phyloP scores from a whole-genome alignment of 2,888 invertebrate species.

The Mesopsocus fuscifrons region DNA sequence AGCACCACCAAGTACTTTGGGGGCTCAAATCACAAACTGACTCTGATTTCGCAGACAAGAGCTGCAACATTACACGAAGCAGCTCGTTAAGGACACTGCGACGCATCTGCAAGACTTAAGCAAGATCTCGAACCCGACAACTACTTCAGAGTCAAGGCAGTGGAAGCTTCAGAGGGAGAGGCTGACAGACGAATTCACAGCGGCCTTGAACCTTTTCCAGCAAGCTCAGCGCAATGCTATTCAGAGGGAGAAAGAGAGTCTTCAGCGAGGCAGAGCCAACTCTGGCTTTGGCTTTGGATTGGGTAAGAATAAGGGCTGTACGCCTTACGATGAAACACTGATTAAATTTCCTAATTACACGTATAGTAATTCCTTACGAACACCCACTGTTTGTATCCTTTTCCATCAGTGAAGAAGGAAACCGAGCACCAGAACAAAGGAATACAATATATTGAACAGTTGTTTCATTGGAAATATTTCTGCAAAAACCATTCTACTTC shows the following conservation, averaged over 20 bases:
- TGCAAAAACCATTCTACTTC: no score
- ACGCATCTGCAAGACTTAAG: constrained; percentile 64
- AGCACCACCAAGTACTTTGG: no score
- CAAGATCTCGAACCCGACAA: constrained; percentile 35
- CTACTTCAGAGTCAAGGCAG: constrained; percentile 46
- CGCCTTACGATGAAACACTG: no score
- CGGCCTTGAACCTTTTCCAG: constrained; percentile 74
- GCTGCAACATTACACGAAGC: constrained; percentile 88
- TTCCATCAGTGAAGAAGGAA: no score
- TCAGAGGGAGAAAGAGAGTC: constrained; percentile 77
- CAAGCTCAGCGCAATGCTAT: constrained; percentile 70
- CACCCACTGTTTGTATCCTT: no score
- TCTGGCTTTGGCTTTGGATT: constrained; percentile 3
- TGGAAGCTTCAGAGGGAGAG: constrained; percentile 76
- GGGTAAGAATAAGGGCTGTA: no score
- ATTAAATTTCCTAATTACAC: no score
- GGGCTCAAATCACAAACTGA: no score
- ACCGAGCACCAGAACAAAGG: no score
- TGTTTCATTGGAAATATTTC: no score
- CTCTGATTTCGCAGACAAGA: constrained; percentile 62
- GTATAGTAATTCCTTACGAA: no score
- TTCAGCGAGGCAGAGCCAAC: constrained; percentile 52
- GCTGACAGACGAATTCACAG: constrained; percentile 79
- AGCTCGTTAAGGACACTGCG: constrained; percentile 83
- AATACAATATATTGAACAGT: no score